Base-by-base conservation (phyloP, 2,113 vertebrate genomes). In the Nothoprocta perdicaria region DNA sequence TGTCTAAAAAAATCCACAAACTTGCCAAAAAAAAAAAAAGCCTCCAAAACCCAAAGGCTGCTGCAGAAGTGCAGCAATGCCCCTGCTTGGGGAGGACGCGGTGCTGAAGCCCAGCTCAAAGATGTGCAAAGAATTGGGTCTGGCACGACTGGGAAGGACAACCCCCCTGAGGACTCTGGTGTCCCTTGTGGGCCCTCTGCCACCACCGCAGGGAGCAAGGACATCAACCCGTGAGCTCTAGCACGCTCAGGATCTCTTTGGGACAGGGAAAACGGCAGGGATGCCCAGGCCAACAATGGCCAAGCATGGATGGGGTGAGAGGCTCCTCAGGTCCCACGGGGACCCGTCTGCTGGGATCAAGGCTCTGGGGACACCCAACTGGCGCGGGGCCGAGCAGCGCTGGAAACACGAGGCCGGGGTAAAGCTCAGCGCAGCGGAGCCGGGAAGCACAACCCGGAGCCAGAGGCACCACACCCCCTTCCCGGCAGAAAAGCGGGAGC, bases 391-490 rank as follows among this genome's bases (percentile, higher is more conserved):
- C 26, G 29, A 79, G 65, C 45, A 82, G 55, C 69, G 63, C 22
- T 46, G 10, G 3, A 5, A 1, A 6, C 3, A 26, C 3, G 1
- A 62, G 43, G 22, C 72, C 26, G 22, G 0, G 6, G 57, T 26
- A 81, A 33, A 92, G 31, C 71, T 48, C 29, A 1, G 40, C 1
- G 53, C 63, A 46, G 74, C 76, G 17, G 8, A 79, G 76, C 67
- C 62, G 13, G 0, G 0, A 38, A 17, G 77, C 2, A 43, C 52
- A 1, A 66, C 3, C 5, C 11, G 15, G 55, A 63, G 40, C 61
- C 86, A 71, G 35, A 74, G 74, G 84, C 91, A 95, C 95, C 95
- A 95, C 93, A 95, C 92, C 81, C 84, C 93, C 91, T 93, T 79
- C 40, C 48, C 21, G 2, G 10, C 1, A 9, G 31, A 87, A 78